Conservation (phyloP, 2,888 invertebrate genomes). For the Allophyes oxyacanthae region DNA sequence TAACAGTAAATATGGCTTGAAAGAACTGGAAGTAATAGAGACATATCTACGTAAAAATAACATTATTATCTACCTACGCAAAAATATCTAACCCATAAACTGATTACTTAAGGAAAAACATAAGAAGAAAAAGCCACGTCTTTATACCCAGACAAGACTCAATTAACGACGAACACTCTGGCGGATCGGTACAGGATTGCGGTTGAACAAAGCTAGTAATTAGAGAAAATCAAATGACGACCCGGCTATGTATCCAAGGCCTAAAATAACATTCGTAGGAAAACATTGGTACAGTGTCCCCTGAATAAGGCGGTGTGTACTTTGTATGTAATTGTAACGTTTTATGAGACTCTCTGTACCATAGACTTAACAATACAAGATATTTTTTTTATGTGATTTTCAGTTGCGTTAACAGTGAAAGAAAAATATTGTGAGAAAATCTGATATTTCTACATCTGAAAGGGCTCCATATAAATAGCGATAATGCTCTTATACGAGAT, state of each 20-base stretch:
- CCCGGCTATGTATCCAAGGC: slow-evolving; percentile 49
- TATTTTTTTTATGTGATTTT: no score
- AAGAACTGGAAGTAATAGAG: no score
- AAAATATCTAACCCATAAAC: slow-evolving; percentile 5
- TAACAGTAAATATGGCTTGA: no score
- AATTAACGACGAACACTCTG: slow-evolving; percentile 47
- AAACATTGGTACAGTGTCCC: slow-evolving; percentile 54
- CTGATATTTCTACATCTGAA: no score
- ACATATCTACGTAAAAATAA: no score
- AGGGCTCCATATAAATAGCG: no score
- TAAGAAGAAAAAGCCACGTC: slow-evolving; percentile 5
- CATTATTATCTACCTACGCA: no score
- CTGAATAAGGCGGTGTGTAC: slow-evolving; percentile 32
- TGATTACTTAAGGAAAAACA: slow-evolving; percentile 32
- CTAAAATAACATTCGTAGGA: slow-evolving; percentile 60
- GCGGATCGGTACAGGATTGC: slow-evolving; percentile 38
- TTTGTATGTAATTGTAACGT: neutral
- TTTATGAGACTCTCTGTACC: neutral
- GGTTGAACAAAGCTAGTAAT: slow-evolving; percentile 52
- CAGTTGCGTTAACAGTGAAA: no score
- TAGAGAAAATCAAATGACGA: slow-evolving; percentile 54
- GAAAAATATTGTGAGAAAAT: no score
- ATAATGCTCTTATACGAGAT: no score
- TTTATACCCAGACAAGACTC: slow-evolving; percentile 25
- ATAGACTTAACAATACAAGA: no score